Conservation (phyloP, 2,113 vertebrate genomes). For the Psilopsiagon aurifrons region DNA sequence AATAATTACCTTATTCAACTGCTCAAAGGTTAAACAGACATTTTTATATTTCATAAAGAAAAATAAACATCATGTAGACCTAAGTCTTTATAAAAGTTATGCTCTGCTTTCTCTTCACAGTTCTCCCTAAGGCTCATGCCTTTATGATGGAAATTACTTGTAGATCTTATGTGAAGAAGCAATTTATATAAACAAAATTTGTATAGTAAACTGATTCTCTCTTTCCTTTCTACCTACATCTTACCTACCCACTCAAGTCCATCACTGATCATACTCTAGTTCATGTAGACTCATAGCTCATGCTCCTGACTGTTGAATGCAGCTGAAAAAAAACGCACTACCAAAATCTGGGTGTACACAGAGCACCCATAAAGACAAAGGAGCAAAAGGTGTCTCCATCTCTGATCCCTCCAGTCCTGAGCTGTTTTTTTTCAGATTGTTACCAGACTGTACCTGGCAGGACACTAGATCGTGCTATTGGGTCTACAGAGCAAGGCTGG, state of each 20-base stretch:
- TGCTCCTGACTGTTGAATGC: neutral
- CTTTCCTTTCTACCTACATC: neutral
- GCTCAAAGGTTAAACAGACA: constrained; percentile 26
- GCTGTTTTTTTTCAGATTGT: neutral
- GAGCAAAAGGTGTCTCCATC: neutral
- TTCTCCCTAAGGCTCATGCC: neutral
- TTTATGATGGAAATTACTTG: neutral
- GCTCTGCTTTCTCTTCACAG: neutral
- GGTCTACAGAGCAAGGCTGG: too few relatives aligned
- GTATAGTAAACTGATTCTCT: neutral
- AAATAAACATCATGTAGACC: constrained; percentile 23
- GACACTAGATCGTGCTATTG: neutral
- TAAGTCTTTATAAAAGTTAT: neutral
- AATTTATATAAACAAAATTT: neutral
- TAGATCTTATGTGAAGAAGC: neutral
- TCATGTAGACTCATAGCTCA: neutral
- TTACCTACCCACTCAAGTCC: neutral
- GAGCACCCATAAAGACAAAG: neutral
- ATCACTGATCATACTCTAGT: neutral
- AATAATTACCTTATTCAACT: constrained; percentile 60
- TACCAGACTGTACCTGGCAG: neutral
- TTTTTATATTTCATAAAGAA: constrained; percentile 31
- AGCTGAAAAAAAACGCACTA: neutral
- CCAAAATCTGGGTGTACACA: neutral
- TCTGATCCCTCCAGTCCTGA: neutral